Evolutionary conservation across 2,888 invertebrate genomes (phyloP), one percentile per base, ranked within the genome.

Genomic region (Xylota sylvarum): DNA sequence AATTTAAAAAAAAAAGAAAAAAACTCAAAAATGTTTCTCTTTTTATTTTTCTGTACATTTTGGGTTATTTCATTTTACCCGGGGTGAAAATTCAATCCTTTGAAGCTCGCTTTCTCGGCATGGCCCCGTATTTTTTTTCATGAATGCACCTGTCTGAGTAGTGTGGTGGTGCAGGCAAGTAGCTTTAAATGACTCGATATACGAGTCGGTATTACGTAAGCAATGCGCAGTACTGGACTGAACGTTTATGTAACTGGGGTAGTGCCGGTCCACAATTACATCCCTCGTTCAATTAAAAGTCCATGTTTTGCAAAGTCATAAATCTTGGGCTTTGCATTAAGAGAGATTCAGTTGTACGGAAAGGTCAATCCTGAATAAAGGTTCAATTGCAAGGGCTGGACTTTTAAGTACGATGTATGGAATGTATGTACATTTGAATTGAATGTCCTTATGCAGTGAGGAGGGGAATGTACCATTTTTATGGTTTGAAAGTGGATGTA

Each of bases 131-230:
- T 10, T 37, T 37, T 9, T 12, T 12, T 32, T 50, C 10, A 23
- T 37, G 5, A 43, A n/a, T 58, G 55, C 73, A 55, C 19, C n/a
- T 60, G 60, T 14, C 23, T 72, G 35, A 35, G 43, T 69, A 50
- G 14, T 23, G 23, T 27, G 43, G 23, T 27, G 43, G 43, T n/a
- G 43, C 7, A 40, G 14, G 14, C 5, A 5, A 19, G 17, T 19
- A 52, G n/a, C 14, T 30, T 32, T 19, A 43, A 56, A 67, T 23
- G 52, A 52, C 37, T 37, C 14, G 37, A 56, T 56, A 30, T 43
- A 27, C 43, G 40, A 69, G 69, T 37, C 40, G 55, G 70, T 46
- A 19, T 56, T 70, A 70, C 56, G 32, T 70, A 56, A 69, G 17
- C 37, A 7, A 23, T 27, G 14, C 27, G 30, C 17, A 32, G 10